Percentiles rank a stretch among this genome's conserved stretches.
Evolutionary conservation across 2,113 vertebrate genomes (phyloP).

Genomic region (Labrus mixtus): DNA sequence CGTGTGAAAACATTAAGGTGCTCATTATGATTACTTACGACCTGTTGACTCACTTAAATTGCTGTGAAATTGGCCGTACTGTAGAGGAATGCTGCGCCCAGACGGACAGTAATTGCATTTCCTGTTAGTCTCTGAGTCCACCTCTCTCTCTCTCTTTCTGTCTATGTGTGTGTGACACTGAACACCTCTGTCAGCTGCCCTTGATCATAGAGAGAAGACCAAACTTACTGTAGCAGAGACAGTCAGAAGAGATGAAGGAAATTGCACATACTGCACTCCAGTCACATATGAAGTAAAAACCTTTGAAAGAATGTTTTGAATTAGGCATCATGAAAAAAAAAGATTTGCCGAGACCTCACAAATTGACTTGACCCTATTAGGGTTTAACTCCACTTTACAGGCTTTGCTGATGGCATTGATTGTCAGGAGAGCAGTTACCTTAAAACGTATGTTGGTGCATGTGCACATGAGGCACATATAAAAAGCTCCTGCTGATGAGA

Average conservation of each 20-base stretch:
- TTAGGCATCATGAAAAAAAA: slow-evolving; percentile 44
- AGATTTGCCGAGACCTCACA: slow-evolving; percentile 49
- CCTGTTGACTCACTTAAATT: slow-evolving; percentile 79
- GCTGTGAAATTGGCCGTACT: slow-evolving; percentile 79
- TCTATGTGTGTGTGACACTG: slow-evolving; percentile 21
- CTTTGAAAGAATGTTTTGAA: slow-evolving; percentile 46
- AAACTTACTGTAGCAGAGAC: slow-evolving; percentile 19
- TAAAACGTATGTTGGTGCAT: slow-evolving; percentile 24
- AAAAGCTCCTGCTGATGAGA: slow-evolving; percentile 54
- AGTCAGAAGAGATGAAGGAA: slow-evolving; percentile 29
- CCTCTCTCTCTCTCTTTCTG: background rate
- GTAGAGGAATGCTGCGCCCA: slow-evolving; percentile 64
- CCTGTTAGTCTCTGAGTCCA: slow-evolving; percentile 73
- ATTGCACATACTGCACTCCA: slow-evolving; percentile 12
- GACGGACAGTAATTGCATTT: slow-evolving; percentile 83
- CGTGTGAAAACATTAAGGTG: slow-evolving; percentile 75
- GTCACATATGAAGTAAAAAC: slow-evolving; percentile 15
- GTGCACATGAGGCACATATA: slow-evolving; percentile 54
- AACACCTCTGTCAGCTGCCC: slow-evolving; percentile 44
- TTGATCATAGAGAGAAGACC: slow-evolving; percentile 12
- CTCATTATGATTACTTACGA: slow-evolving; percentile 81
- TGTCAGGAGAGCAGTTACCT: slow-evolving; percentile 31
- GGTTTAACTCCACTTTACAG: slow-evolving; percentile 40
- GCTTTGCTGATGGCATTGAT: slow-evolving; percentile 49
- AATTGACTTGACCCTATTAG: slow-evolving; percentile 46